These are phyloP conservation scores for Osmerus mordax DNA, from an alignment of 2,113 vertebrate species.

Conservation along the genomic window DNA sequence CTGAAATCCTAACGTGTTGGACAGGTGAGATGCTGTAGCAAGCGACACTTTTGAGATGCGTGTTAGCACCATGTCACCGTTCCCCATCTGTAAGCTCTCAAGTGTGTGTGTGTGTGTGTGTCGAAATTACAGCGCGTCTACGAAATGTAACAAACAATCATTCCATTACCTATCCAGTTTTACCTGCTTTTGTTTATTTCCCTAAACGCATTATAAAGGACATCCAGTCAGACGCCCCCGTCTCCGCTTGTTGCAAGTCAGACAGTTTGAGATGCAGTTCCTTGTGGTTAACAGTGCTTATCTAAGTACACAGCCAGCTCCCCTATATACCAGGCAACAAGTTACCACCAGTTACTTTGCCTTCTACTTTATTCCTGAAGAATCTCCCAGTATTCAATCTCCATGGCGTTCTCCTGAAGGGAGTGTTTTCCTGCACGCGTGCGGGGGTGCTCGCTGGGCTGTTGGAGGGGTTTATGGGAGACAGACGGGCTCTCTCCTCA, in stretches of 20 bases:
- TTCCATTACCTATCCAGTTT: neutral
- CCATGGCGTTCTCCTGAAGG: constrained; percentile 2
- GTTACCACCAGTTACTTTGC: too few relatives aligned
- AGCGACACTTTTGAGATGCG: constrained; percentile 69
- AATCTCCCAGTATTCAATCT: too few relatives aligned
- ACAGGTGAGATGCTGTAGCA: constrained; percentile 75
- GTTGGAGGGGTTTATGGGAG: constrained; percentile 69
- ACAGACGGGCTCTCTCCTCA: constrained; percentile 75
- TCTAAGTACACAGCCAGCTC: too few relatives aligned
- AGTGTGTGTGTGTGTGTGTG: constrained; percentile 18
- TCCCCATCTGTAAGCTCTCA: constrained; percentile 74
- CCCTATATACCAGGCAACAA: too few relatives aligned
- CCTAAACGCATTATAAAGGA: too few relatives aligned
- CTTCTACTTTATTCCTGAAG: too few relatives aligned
- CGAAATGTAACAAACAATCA: constrained; percentile 4
- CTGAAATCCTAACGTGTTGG: constrained; percentile 67
- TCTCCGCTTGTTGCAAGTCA: too few relatives aligned
- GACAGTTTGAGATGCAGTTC: too few relatives aligned
- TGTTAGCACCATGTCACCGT: constrained; percentile 72
- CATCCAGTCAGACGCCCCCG: too few relatives aligned
- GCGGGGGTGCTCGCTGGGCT: constrained; percentile 60
- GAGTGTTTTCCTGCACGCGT: constrained; percentile 43
- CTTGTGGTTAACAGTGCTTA: too few relatives aligned
- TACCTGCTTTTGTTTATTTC: neutral
- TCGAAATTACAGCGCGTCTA: neutral